Evolutionary conservation across 2,797 vertebrate genomes (phyloP), one percentile per base, ranked within the genome.

Genomic region (Lepilemur ruficaudatus): DNA sequence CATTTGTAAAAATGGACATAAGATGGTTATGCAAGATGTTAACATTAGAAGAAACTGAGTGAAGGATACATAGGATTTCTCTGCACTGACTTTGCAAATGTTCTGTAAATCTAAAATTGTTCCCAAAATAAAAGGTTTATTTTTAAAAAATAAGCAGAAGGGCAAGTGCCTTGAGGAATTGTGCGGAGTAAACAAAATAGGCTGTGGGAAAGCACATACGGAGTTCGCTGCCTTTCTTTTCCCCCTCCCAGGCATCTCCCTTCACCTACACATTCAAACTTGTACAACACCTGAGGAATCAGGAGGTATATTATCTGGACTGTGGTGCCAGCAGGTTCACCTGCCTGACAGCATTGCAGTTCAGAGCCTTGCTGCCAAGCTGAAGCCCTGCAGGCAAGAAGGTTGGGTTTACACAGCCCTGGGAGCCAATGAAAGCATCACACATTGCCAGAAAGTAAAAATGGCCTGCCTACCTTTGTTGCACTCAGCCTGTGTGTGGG

Each of bases 391-490:
- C n/a, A 72, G 89, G 69, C 84, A 86, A 96, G 35, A 94, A 94
- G 35, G 50, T 38, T 75, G n/a, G 43, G 80, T 89, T 75, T 65
- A 89, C 9, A 65, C 20, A 55, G 28, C 80, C 22, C 88, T 28
- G 32, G 57, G 69, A 94, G 73, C 67, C 84, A 73, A 89, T 65
- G 72, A 83, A 76, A 38, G 25, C 7, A 57, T 81, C 80, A 72
- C 89, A 84, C 15, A 1, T 69, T 91, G 35, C 48, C 96, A 93
- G 55, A 94, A 94, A 95, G 80, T 76, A 90, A 94, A 59, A 92
- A 41, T 30, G 38, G 52, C 46, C 52, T 6, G 4, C 32, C 13
- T 87, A 4, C 59, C 70, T 94, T 93, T 59, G 50, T 83, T 61
- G 43, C 28, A 55, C 23, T 96, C 43, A 80, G 22, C 2, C 9